Evolutionary conservation across 2,797 vertebrate genomes (phyloP).

Genomic region (Mus minutoides): DNA sequence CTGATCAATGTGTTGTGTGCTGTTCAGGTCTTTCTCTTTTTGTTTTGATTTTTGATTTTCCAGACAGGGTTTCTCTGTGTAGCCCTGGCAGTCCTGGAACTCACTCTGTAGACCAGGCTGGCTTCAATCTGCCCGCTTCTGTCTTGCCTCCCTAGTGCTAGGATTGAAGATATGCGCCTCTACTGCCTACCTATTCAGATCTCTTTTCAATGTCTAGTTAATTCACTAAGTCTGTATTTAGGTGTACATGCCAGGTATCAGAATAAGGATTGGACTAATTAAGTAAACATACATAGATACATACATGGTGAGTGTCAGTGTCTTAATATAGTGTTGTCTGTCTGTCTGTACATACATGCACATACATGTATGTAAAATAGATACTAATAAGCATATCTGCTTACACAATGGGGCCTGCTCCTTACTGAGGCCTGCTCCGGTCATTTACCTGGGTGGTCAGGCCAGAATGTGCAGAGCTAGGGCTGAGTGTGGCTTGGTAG

Average conservation of each 20-base stretch:
- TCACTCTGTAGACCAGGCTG: neutral
- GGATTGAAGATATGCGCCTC: neutral
- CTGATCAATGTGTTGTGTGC: neutral
- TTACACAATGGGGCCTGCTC: neutral
- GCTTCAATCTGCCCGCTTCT: neutral
- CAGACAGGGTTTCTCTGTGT: neutral
- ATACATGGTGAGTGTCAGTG: neutral
- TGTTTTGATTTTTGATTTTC: neutral
- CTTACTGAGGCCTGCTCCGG: neutral
- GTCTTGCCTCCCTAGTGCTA: neutral
- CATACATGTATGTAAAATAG: neutral
- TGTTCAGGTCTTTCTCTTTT: neutral
- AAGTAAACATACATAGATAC: neutral
- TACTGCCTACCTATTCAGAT: neutral
- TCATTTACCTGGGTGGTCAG: neutral
- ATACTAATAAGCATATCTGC: neutral
- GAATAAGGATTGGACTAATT: neutral
- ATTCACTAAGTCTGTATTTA: slow-evolving; percentile 3
- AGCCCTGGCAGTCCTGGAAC: neutral
- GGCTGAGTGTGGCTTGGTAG: neutral
- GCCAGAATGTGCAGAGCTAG: neutral
- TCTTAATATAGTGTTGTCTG: neutral
- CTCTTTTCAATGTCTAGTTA: slow-evolving; percentile 19
- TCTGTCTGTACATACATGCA: neutral
- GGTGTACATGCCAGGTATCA: neutral